Evolutionary conservation across 2,888 invertebrate species (phyloP).

Genomic region (Galerucella pusilla): DNA sequence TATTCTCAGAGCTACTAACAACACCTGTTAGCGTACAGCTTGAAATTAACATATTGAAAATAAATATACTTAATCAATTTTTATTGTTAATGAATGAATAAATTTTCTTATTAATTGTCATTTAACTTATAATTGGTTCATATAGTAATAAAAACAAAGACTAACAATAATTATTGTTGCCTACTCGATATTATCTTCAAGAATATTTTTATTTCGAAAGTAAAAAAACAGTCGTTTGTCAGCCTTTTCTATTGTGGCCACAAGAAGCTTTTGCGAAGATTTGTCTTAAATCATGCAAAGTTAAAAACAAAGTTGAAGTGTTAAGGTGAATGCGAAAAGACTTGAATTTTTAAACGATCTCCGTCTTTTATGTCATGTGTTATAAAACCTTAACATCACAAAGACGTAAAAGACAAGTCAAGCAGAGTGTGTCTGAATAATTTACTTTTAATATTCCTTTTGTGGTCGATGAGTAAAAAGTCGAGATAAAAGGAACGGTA

Average conservation of each 20-base stretch:
- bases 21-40: too few species aligned
- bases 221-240: not conserved
- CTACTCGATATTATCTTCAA: too few species aligned
- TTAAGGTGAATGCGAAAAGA: slow-evolving; percentile 27
- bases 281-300: slow-evolving; percentile 15
- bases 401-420: slow-evolving; percentile 36
- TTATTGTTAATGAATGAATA: too few species aligned
- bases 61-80: too few species aligned
- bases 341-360: slow-evolving; percentile 28
- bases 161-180: too few species aligned
- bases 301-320: slow-evolving; percentile 26
- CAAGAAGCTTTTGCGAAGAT: not conserved
- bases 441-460: slow-evolving; percentile 45
- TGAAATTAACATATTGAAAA: too few species aligned
- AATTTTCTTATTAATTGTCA: too few species aligned
- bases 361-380: slow-evolving; percentile 33
- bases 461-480: slow-evolving; percentile 38
- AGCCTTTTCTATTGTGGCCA: not conserved
- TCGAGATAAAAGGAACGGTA: slow-evolving; percentile 40
- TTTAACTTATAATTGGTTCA: too few species aligned
- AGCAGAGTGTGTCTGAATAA: slow-evolving; percentile 40
- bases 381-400: slow-evolving; percentile 32
- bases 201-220: too few species aligned
- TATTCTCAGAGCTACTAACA: too few species aligned
- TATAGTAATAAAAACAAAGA: too few species aligned